Base-by-base conservation (phyloP, 2,113 vertebrate genomes). In the Oceanites oceanicus region DNA sequence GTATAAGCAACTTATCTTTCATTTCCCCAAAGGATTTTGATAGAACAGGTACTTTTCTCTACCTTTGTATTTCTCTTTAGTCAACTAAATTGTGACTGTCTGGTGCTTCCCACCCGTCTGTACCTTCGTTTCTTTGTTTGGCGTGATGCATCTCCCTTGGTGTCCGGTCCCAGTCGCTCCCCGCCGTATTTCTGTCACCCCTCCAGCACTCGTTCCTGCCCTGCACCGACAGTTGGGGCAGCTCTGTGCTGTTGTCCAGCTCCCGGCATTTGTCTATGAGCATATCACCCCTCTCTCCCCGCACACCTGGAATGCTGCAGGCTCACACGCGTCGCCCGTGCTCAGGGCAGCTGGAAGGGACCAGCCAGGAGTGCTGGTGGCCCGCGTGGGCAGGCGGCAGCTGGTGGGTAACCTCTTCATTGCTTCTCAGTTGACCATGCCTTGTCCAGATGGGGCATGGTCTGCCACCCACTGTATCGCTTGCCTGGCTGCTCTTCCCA, bases 261-360 rank as follows among this genome's bases (percentile, higher is more conserved):
- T 85, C 73, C 92, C 11, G 2, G 44, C 58, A 2, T 53, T n/a
- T 50, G 49, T 88, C 58, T 14, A 1, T 1, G 10, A 85, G 44
- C 56, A 2, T 36, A 34, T 74, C 23, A 25, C 17, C 78, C 19
- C 56, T 36, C 34, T 77, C 25, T 62, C 42, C 61, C 66, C 4
- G 0, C 79, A 6, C 18, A 13, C n/a, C 32, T 13, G 2, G 19
- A 38, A 2, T 0, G 1, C 81, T 16, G 30, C 4, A 3, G 47
- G 58, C 67, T 92, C 58, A 42, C 66, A 9, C 3, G 0, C 17
- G 34, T 32, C 13, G 1, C 40, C 72, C 1, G 0, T 11, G 38
- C 87, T 45, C 3, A 0, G 45, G 72, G 58, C 66, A 50, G 71
- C 80, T 65, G 87, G 45, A 68, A 47, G 77, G 36, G 59, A 7